A percentile compares a stretch with the other conserved stretches of the same genome.
These are phyloP conservation scores for Caenorhabditis sp. DNA, from an alignment of 2,888 invertebrate genomes.

Conservation along the genomic window DNA sequence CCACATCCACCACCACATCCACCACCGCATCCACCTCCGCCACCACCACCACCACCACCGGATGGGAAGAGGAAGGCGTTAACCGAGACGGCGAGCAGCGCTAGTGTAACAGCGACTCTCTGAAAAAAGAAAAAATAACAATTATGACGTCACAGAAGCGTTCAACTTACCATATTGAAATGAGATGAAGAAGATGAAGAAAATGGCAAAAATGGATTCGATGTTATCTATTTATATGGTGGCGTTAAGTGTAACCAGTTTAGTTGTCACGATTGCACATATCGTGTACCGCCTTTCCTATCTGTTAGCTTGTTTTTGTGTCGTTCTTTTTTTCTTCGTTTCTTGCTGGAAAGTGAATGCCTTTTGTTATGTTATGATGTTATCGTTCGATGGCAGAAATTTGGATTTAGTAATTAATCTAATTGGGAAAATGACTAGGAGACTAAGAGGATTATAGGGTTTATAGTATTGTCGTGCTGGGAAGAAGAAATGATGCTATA, in stretches of 20 bases:
- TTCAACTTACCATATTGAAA: neutral
- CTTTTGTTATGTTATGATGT: no score
- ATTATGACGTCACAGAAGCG: no score
- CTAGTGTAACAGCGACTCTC: slow-evolving; percentile 25
- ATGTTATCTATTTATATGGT: neutral
- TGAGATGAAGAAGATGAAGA: neutral
- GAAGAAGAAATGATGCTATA: no score
- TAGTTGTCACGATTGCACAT: neutral
- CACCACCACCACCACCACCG: slow-evolving; percentile 46
- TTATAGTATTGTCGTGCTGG: no score
- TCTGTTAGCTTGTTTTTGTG: no score
- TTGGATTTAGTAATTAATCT: no score
- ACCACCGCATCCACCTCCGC: slow-evolving; percentile 40
- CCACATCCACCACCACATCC: slow-evolving; percentile 43
- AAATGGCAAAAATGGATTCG: neutral
- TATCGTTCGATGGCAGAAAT: no score
- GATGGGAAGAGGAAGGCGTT: slow-evolving; percentile 46
- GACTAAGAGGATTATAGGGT: no score
- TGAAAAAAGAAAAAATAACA: slow-evolving; percentile 17
- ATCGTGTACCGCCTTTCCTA: neutral
- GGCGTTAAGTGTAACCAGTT: neutral
- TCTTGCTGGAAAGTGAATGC: no score
- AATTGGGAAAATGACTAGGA: no score
- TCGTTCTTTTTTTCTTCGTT: neutral
- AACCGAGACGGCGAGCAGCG: slow-evolving; percentile 17